A percentile compares a stretch with the other conserved stretches of the same genome.
Evolutionary conservation across 2,113 vertebrate species (phyloP).

Genomic region (Pionites leucogaster): DNA sequence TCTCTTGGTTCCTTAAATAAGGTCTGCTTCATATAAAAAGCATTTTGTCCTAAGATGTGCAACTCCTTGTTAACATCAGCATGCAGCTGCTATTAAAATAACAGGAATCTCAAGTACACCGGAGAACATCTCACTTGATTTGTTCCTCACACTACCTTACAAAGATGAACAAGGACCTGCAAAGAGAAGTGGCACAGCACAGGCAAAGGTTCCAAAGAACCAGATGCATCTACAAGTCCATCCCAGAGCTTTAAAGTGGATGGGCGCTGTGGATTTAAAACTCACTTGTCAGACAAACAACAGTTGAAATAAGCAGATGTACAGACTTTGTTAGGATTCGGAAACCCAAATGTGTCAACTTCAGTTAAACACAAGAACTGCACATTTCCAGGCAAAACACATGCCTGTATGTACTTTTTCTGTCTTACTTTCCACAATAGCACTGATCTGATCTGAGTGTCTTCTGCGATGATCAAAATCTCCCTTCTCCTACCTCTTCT

Average conservation of each 20-base stretch:
- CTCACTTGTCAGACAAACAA: neutral
- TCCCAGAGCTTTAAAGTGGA: neutral
- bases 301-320: conserved; percentile 46
- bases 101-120: neutral
- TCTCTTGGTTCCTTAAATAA: neutral
- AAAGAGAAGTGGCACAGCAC: fast-evolving
- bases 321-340: conserved; percentile 30
- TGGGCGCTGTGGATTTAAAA: neutral
- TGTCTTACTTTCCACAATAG: neutral
- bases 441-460: neutral
- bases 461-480: neutral
- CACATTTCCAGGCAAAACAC: conserved; percentile 28
- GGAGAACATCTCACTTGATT: fast-evolving
- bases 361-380: conserved; percentile 28
- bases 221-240: neutral
- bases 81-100: neutral
- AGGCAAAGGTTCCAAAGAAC: neutral
- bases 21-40: neutral
- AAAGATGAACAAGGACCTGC: neutral
- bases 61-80: neutral
- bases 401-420: neutral
- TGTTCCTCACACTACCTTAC: neutral
- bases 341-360: conserved; percentile 16
- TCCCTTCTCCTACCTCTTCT: neutral
- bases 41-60: neutral